Percentiles rank a stretch among this genome's conserved stretches.
These are phyloP conservation scores for Macrosiphum euphorbiae DNA, from an alignment of 2,888 invertebrate genomes.

Conservation along the genomic window DNA sequence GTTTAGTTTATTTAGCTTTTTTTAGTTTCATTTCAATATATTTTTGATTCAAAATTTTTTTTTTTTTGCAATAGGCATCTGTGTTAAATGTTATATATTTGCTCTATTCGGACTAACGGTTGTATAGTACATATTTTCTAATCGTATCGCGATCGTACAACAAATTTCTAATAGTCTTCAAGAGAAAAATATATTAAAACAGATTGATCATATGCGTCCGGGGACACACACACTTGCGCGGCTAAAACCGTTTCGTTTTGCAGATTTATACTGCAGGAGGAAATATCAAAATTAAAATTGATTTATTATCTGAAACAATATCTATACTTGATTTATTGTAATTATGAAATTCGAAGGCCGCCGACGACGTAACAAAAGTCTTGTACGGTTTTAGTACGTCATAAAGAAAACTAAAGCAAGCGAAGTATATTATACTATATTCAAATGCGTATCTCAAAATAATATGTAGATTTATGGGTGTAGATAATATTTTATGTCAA, in stretches of 20 bases:
- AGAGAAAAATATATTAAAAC: background rate
- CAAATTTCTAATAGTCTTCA: background rate
- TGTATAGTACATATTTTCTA: background rate
- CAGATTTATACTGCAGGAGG: background rate
- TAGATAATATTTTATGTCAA: conserved; percentile 31
- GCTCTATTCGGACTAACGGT: too few relatives aligned
- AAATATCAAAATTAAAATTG: background rate
- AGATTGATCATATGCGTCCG: background rate
- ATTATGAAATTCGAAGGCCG: background rate
- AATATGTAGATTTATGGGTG: background rate
- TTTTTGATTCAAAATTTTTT: background rate
- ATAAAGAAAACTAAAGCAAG: background rate
- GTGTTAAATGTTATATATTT: background rate
- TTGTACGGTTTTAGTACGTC: background rate
- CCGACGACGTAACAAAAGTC: background rate
- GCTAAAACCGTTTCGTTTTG: background rate
- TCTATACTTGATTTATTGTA: background rate
- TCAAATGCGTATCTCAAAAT: background rate
- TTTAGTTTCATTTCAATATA: background rate
- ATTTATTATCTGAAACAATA: background rate
- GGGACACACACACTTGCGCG: background rate
- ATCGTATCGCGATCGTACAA: background rate
- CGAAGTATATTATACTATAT: background rate
- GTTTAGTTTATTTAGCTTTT: too few relatives aligned
- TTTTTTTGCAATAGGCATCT: background rate